Evolutionary conservation across 2,113 vertebrate species (phyloP).

Genomic region (Anhinga rufa): DNA sequence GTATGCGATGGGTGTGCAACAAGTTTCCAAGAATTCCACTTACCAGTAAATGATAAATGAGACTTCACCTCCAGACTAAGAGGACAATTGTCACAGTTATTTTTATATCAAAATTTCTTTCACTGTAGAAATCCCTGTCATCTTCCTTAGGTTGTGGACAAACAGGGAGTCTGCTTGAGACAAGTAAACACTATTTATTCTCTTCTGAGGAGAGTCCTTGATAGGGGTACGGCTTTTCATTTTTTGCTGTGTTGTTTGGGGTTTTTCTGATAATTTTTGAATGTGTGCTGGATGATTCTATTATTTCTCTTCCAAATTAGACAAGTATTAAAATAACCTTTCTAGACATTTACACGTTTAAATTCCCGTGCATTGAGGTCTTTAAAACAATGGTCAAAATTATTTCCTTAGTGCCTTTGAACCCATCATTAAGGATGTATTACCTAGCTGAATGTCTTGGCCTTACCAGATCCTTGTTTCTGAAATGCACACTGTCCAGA

Average conservation of each 20-base stretch:
- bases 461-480: background rate
- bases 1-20: accelerated
- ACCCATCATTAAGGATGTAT: background rate
- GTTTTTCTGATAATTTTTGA: background rate
- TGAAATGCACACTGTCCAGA: background rate
- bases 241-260: background rate
- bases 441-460: background rate
- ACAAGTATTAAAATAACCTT: background rate
- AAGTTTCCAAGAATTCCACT: background rate
- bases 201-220: background rate
- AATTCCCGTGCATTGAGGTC: background rate
- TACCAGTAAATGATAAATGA: background rate
- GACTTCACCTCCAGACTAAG: background rate
- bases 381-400: background rate
- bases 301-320: background rate
- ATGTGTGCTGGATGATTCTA: background rate
- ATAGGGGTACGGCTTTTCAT: background rate
- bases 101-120: background rate
- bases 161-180: background rate
- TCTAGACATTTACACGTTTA: background rate
- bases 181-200: background rate
- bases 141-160: background rate
- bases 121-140: background rate
- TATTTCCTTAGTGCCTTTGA: background rate
- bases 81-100: background rate